Percentiles rank a stretch among this genome's conserved stretches.
phyloP scores from a whole-genome alignment of 2,888 invertebrate species.

The Drosophila hamatofila region DNA sequence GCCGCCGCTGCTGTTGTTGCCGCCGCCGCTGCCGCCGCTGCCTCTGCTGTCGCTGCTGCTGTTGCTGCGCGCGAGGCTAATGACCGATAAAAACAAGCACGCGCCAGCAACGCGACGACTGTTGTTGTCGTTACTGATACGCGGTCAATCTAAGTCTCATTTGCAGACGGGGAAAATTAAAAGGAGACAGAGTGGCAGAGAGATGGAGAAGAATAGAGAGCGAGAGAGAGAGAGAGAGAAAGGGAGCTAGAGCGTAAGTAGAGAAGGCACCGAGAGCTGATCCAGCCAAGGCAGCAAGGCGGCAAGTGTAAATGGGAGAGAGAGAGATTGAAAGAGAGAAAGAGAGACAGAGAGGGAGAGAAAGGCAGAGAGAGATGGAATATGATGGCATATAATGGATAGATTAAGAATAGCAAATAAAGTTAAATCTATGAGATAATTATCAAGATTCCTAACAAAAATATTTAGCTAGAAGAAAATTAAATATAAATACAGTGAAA shows the following conservation, averaged over 20 bases:
- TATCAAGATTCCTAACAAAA: neutral
- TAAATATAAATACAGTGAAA: too few species aligned
- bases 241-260: neutral
- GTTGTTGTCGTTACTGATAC: constrained; percentile 34
- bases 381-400: neutral
- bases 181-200: neutral
- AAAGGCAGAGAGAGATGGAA: too few species aligned
- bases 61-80: constrained; percentile 56
- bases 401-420: neutral
- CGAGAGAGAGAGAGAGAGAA: neutral
- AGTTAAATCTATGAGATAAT: neutral
- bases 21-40: neutral
- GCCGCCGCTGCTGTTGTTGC: neutral
- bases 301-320: neutral
- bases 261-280: neutral
- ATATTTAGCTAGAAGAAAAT: neutral
- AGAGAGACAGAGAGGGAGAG: neutral
- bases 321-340: neutral
- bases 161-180: constrained; percentile 7
- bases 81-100: constrained; percentile 77
- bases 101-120: constrained; percentile 53
- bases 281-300: neutral
- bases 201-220: neutral
- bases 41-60: neutral
- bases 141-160: constrained; percentile 42